A percentile compares a stretch with the other conserved stretches of the same genome.
Conservation (phyloP, 2,113 vertebrate species). For the Atractosteus spatula region DNA sequence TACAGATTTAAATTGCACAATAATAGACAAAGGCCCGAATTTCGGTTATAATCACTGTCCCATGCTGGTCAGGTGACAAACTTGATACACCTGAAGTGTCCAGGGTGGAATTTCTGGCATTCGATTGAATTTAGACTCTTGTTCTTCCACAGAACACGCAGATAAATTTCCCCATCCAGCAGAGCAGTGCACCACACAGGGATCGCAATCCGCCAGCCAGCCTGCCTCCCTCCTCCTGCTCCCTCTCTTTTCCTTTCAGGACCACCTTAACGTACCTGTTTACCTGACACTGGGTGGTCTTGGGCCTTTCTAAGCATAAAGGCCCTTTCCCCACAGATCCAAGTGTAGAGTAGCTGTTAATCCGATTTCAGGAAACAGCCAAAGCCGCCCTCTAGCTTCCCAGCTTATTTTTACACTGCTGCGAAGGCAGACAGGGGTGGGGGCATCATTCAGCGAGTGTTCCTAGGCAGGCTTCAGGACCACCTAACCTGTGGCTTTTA, state of each 20-base stretch:
- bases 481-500: slow-evolving; percentile 79
- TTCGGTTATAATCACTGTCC: slow-evolving; percentile 13
- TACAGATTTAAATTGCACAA: neutral
- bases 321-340: slow-evolving; percentile 60
- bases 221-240: slow-evolving; percentile 30
- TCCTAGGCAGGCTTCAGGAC: slow-evolving; percentile 68
- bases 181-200: slow-evolving; percentile 30
- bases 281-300: slow-evolving; percentile 64
- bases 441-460: slow-evolving; percentile 67
- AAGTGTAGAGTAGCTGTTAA: slow-evolving; percentile 77
- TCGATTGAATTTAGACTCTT: slow-evolving; percentile 33
- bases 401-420: slow-evolving; percentile 55
- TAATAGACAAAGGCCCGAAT: slow-evolving; percentile 4
- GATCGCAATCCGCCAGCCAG: slow-evolving; percentile 28
- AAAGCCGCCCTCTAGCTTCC: slow-evolving; percentile 50
- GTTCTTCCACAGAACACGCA: slow-evolving; percentile 20
- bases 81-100: slow-evolving; percentile 29
- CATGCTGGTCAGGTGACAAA: slow-evolving; percentile 14
- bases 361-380: slow-evolving; percentile 77
- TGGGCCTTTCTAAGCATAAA: slow-evolving; percentile 54
- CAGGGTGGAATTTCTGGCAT: slow-evolving; percentile 40
- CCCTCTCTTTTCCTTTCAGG: slow-evolving; percentile 45
- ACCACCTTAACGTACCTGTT: slow-evolving; percentile 66
- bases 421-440: slow-evolving; percentile 38
- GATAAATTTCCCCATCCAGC: slow-evolving; percentile 30